Percentiles rank a stretch among this genome's conserved stretches.
Conservation (phyloP, 1,140 invertebrate species). For the Leguminivora glycinivorella region DNA sequence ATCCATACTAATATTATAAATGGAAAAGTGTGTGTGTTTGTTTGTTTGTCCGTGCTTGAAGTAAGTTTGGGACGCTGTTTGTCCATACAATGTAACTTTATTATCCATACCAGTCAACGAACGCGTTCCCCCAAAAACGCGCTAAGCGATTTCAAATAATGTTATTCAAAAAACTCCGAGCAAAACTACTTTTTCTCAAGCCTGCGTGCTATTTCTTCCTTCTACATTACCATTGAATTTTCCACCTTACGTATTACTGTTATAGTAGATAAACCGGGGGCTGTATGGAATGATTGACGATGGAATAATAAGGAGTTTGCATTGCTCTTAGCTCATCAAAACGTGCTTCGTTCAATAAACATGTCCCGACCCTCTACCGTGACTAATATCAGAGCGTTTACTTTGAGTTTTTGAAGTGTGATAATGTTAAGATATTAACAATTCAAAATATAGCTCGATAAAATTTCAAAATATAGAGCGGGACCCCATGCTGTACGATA, state of each 20-base stretch:
- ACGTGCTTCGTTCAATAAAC: background rate
- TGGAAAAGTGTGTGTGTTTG: too few species aligned
- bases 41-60: too few species aligned
- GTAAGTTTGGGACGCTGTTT: too few species aligned
- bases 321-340: conserved; percentile 3
- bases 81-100: too few species aligned
- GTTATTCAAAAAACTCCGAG: background rate
- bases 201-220: background rate
- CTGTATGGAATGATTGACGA: conserved; percentile 3
- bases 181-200: conserved; percentile 16
- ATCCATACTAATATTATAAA: too few species aligned
- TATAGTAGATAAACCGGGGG: background rate
- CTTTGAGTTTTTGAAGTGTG: too few species aligned
- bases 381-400: too few species aligned
- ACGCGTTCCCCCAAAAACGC: background rate
- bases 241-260: background rate
- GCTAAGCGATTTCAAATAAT: background rate
- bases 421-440: too few species aligned
- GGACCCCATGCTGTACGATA: too few species aligned
- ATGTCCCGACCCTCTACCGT: background rate
- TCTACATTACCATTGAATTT: background rate
- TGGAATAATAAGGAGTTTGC: conserved; percentile 9
- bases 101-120: too few species aligned
- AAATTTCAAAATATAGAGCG: too few species aligned
- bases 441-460: too few species aligned